A percentile compares a stretch with the other conserved stretches of the same genome.
phyloP scores from a whole-genome alignment of 2,797 vertebrate genomes.

The Etheostoma nigrum region DNA sequence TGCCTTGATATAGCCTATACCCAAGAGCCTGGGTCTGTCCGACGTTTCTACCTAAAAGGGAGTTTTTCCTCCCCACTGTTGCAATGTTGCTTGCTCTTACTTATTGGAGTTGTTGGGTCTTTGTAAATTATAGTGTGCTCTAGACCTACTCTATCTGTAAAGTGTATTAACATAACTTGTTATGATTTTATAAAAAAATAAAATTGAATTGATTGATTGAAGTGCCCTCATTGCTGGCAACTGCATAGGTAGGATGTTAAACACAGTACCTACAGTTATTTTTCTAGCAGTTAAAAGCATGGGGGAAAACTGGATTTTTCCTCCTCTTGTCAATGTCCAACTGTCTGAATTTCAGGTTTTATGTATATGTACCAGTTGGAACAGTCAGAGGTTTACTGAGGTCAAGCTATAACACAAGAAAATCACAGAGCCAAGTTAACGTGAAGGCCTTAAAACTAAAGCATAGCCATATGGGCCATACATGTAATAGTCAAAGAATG shows the following conservation, averaged over 20 bases:
- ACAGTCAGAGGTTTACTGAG: constrained; percentile 47
- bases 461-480: constrained; percentile 51
- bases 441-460: constrained; percentile 50
- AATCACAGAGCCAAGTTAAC: constrained; percentile 36
- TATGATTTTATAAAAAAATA: too few relatives aligned
- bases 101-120: too few relatives aligned
- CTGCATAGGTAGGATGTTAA: constrained; percentile 1
- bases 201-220: constrained; percentile 12
- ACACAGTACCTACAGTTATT: background rate
- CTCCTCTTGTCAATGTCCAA: constrained; percentile 40
- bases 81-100: too few relatives aligned
- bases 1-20: too few relatives aligned
- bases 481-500: constrained; percentile 28
- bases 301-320: background rate
- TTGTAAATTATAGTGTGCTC: too few relatives aligned
- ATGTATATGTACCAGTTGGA: constrained; percentile 50
- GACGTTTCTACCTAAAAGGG: too few relatives aligned
- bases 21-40: too few relatives aligned
- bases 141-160: too few relatives aligned
- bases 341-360: constrained; percentile 54
- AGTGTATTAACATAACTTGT: too few relatives aligned
- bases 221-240: constrained; percentile 8
- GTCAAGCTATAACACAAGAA: constrained; percentile 54
- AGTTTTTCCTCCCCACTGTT: too few relatives aligned
- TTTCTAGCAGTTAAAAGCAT: background rate